A percentile compares a stretch with the other conserved stretches of the same genome.
Evolutionary conservation across 2,888 invertebrate species (phyloP).

Genomic region (Synergus japonicus): DNA sequence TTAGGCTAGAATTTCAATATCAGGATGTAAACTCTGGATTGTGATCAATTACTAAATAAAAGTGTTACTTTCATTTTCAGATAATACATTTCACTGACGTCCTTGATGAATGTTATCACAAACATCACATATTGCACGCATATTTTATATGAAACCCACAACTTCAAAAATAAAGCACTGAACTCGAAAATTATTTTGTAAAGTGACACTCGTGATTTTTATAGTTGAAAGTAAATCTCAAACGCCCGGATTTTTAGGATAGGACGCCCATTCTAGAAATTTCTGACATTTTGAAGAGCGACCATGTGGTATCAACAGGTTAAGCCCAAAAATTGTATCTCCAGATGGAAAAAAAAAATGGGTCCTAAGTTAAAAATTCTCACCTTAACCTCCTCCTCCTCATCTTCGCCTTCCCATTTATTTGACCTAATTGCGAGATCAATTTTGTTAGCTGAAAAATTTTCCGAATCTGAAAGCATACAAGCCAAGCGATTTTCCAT

Average conservation of each 20-base stretch:
- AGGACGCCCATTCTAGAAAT: neutral
- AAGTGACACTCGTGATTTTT: neutral
- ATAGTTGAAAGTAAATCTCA: neutral
- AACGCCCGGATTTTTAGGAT: neutral
- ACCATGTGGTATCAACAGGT: slow-evolving; percentile 67
- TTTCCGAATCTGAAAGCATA: slow-evolving; percentile 82
- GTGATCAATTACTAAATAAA: neutral
- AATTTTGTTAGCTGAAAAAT: slow-evolving; percentile 83
- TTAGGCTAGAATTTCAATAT: neutral
- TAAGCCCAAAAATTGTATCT: slow-evolving; percentile 52
- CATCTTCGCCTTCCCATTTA: slow-evolving; percentile 94
- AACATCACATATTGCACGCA: neutral
- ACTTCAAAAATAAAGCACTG: neutral
- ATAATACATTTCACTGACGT: neutral
- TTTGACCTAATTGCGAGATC: slow-evolving; percentile 82
- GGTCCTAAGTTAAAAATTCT: slow-evolving; percentile 27
- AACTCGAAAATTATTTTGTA: neutral
- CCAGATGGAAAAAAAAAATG: neutral
- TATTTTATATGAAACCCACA: neutral
- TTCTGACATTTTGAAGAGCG: slow-evolving; percentile 42
- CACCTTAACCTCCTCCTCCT: slow-evolving; percentile 92
- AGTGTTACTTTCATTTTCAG: neutral
- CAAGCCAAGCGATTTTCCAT: slow-evolving; percentile 4
- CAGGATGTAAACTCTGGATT: neutral
- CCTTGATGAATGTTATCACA: neutral